Base-by-base conservation (phyloP, 1,140 invertebrate genomes). In the Drosophila lowei region DNA sequence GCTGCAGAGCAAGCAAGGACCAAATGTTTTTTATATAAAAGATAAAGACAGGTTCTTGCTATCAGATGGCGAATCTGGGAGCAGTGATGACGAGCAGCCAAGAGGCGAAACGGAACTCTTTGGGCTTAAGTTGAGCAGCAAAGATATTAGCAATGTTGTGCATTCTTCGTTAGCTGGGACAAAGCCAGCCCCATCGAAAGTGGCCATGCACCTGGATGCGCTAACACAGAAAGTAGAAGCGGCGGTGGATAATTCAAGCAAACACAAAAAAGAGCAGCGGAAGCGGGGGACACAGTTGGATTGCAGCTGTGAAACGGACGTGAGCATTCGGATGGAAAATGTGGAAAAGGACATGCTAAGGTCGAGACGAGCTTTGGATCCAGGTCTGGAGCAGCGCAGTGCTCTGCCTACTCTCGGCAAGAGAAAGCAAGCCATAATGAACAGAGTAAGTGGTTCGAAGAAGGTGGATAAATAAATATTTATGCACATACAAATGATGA, bases 341-440 rank as follows among this genome's bases (percentile, higher is more conserved):
- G 80, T 95, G 54, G 93, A 93, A 28, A 90, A 93, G 61, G 81
- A 93, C 64, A 91, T 95, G 91, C 88, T 94, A 67, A 95, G 94
- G 58, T 94, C 94, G 34, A 93, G 57, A 28, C 60, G 94, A 7
- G 83, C 95, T 38, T 92, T 63, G 6, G 30, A 72, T n/a, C 58
- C 94, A 7, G 95, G 94, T 23, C 94, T 96, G 79, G 95, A 96
- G 78, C 93, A 94, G 80, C 75, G 94, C 21, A 92, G 94, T 54
- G 76, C 90, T 18, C 88, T 96, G 8, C 94, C 95, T 7, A 92
- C 93, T 71, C 80, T 94, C 2, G 94, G 93, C 72, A 92, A 94
- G 30, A 94, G 92, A 68, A 93, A 92, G 88, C 89, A 95, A 49
- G 93, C 93, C 71, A 90, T 92, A 44, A 74, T 94, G 62, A 93